Base-by-base conservation (phyloP, 2,797 vertebrate genomes). In the Denticeps clupeoides region DNA sequence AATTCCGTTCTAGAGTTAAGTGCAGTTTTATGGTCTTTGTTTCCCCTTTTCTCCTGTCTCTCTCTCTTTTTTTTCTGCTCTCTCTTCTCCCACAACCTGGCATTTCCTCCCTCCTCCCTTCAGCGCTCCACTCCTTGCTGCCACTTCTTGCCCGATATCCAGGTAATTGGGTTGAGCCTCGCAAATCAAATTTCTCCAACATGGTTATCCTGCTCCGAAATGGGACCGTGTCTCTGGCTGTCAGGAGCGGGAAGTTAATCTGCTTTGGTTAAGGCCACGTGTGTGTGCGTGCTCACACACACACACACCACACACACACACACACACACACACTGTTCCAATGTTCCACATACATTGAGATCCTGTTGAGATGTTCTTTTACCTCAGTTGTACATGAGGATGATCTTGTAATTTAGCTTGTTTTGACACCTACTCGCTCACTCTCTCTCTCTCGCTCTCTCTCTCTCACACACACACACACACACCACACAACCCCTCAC, bases 171-270 rank as follows among this genome's bases (percentile, higher is more conserved):
- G 88, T 96, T 97, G 91, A 83, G 72, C 72, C 72, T 82, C 73
- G 74, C 85, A 83, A 95, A 97, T 98, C 88, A 85, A 84, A 93
- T 97, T 95, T 89, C 79, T 84, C 79, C 88, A 93, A 95, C 94
- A 88, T 87, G 65, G 82, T 97, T 97, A 96, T 84, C 85, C 81
- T 90, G 79, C 81, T 83, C 82, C 85, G 88, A 91, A 90, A 93
- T 88, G 89, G 90, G 82, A 89, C 86, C 83, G 87, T 85, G 81
- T 85, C 83, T 73, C 77, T 74, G 83, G 83, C 82, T 72, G 78
- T 87, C 81, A 77, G 80, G 86, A 86, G 81, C 82, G 78, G 71
- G 78, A 82, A 91, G 87, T 87, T 92, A 88, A 93, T 94, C 90
- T 83, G 90, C 89, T 93, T 93, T 94, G 85, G 87, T 86, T 85